Base-by-base conservation (phyloP, 2,113 vertebrate genomes). In the Ovibos moschatus region DNA sequence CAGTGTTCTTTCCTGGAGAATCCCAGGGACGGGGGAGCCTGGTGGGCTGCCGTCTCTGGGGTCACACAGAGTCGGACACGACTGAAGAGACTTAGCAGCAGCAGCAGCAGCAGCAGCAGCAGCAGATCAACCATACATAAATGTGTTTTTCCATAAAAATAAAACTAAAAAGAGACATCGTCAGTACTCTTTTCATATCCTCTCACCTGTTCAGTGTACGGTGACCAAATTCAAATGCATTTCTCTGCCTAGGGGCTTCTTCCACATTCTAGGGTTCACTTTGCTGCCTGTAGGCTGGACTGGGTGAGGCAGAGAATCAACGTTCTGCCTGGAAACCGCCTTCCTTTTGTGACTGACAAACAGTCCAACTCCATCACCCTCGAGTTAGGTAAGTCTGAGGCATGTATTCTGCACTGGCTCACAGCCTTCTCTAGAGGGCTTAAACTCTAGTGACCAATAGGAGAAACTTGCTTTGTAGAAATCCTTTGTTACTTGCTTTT, bases 61-160 rank as follows among this genome's bases (percentile, higher is more conserved):
- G 28, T 60, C 0, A 0, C 58, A 60, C 58, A 30, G 58, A 60
- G 28, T 60, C 0, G 28, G 13, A 60, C 58, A 30, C 2, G 0
- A 60, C 12, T 60, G 58, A 15, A 60, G 13, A 0, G 28, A 60
- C 58, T 60, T 30, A 30, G 58, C 58, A 30, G 40, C 3, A 40
- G 58, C 58, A 58, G 57, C 57, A 30, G 58, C 58, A 30, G 40
- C 3, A 40, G 58, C 58, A 58, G 57, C 57, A 60, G 27, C 13
- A 30, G 28, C 12, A 51, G 9, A n/a, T 82, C 43, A n/a, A 51
- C 30, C 7, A 33, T 82, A n/a, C 47, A 74, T 74, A 74, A 13
- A 74, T 25, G 67, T 13, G 15, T 40, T 74, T 71, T 51, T 82
- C 10, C 28, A 13, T 82, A 1, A 82, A 82, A 51, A 51, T 51